A percentile compares a stretch with the other conserved stretches of the same genome.
These are phyloP conservation scores for Tokudaia muenninki DNA, from an alignment of 2,797 vertebrate species.

Conservation along the genomic window DNA sequence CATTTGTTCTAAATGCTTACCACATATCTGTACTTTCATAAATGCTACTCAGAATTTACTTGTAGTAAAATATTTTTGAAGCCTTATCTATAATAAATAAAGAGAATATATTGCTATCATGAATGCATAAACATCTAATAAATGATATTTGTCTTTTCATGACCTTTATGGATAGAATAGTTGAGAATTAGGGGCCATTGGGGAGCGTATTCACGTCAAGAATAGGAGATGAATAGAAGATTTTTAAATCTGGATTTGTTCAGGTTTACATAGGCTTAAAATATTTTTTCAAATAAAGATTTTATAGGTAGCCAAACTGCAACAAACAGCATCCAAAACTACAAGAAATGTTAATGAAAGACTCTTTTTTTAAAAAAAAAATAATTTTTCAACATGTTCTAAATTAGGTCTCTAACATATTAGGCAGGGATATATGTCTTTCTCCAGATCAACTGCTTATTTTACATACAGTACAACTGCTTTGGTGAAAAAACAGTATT, in stretches of 20 bases:
- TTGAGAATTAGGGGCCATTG: not conserved
- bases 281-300: constrained; percentile 45
- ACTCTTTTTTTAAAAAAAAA: not conserved
- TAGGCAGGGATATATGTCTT: constrained; percentile 11
- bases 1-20: too few species aligned
- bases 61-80: not conserved
- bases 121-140: constrained; percentile 13
- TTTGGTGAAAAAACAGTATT: not conserved
- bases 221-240: constrained; percentile 27
- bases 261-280: not conserved
- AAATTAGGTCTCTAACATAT: not conserved
- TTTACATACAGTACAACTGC: not conserved
- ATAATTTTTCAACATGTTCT: not conserved
- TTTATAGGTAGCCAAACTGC: not conserved
- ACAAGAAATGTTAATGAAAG: not conserved
- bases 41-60: too few species aligned
- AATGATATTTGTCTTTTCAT: not conserved
- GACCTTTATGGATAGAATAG: constrained; percentile 20
- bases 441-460: not conserved
- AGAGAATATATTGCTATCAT: not conserved
- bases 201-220: not conserved
- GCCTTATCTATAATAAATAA: not conserved
- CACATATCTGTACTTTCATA: too few species aligned
- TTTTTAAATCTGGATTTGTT: constrained; percentile 37
- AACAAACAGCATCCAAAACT: not conserved